Evolutionary conservation across 2,113 vertebrate genomes (phyloP), one percentile per base, ranked within the genome.

Genomic region (Ascaphus truei): DNA sequence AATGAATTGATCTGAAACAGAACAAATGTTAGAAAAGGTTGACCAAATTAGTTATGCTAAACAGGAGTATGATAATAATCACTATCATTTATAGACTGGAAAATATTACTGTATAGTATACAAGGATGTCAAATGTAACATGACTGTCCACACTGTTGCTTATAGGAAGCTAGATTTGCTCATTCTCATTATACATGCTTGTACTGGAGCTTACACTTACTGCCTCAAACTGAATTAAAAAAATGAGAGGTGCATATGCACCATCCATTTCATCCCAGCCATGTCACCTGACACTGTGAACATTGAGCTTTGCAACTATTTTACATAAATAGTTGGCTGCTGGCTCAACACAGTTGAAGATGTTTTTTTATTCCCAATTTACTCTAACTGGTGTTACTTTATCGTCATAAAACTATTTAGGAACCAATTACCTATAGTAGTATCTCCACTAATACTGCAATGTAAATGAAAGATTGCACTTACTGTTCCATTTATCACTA

Each of bases 301-400:
- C 52, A 72, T 73, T 39, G 72, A 68, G 68, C 75, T 75, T 75
- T 62, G 11, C 65, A 77, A 56, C 33, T 77, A 62, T 78, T 79
- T 82, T 76, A 37, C 41, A 72, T 76, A 73, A 78, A 78, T 3
- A 75, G 18, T n/a, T n/a, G 29, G 20, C 76, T 73, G 67, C 75
- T 67, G 79, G 60, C 37, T 82, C 53, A 76, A 48, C 71, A 75
- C 62, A 34, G 69, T 41, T 3, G 20, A 76, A 43, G 71, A 63
- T 80, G 68, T 62, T 79, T 74, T 79, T 74, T 81, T 81, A 80
- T 80, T 85, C 74, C 68, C 59, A 81, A 18, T 83, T 77, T 80
- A n/a, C n/a, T n/a, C n/a, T n/a, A 84, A 80, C 65, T 76, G 20
- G 30, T 78, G 63, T 74, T 84, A 83, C 15, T 81, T 88, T 81